Base-by-base conservation (phyloP, 2,113 vertebrate genomes). In the Cyprinodon variegatus region DNA sequence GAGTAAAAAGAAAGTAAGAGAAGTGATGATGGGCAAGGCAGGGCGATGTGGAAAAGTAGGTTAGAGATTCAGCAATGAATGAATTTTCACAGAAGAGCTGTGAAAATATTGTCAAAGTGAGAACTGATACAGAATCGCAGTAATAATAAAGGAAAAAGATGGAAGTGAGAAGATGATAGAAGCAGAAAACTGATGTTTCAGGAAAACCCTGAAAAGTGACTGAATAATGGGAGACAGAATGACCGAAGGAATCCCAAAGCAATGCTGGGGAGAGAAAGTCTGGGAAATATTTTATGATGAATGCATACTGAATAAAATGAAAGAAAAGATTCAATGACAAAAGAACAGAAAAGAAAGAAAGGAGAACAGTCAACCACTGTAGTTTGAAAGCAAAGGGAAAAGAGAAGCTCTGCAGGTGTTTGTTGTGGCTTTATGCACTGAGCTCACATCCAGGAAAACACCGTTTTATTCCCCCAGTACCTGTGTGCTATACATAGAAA, bases 401-500 rank as follows among this genome's bases (percentile, higher is more conserved):
- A 70, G 40, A 48, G 57, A 65, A 53, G 66, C 43, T 61, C 39
- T 67, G 40, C 76, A 74, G 67, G 1, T 37, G 50, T 83, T 79
- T 76, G 72, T 62, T 63, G 73, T 53, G 70, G 59, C 13, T 62
- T 17, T n/a, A 36, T 62, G 69, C 22, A 12, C 20, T 43, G 43
- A 71, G 65, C 61, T 65, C 70, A 10, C 45, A 43, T 64, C 60
- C 57, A 70, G 72, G 70, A 73, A 67, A 74, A 80, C 69, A 59
- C 61, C 20, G 37, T 12, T 39, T 1, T 15, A 38, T 61, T 48
- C 61, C 53, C 46, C 65, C n/a, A 43, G 11, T 74, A 22, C 43
- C 48, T 0, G 62, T 13, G 59, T 37, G 82, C 67, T 83, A 82
- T 45, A 81, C 78, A 73, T 76, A 78, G 68, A 76, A 43, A 50